A percentile compares a stretch with the other conserved stretches of the same genome.
Conservation (phyloP, 2,797 vertebrate species). For the Crenichthys baileyi region DNA sequence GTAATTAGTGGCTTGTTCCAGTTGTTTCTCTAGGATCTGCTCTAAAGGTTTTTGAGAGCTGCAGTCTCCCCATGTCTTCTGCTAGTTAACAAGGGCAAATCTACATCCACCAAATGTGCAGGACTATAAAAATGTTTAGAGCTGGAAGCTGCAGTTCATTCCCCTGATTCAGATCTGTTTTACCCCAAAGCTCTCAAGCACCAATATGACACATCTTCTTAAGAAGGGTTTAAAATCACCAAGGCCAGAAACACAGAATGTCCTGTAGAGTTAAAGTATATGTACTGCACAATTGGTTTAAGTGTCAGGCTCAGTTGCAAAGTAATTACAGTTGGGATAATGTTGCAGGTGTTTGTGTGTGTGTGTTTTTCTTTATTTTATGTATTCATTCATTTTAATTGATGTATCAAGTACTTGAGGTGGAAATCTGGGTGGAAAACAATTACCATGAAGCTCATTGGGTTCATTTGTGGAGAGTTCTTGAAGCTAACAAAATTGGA, state of each 20-base stretch:
- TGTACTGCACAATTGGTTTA: too few species aligned
- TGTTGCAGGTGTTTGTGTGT: too few species aligned
- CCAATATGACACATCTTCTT: slow-evolving; percentile 46
- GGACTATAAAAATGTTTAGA: slow-evolving; percentile 16
- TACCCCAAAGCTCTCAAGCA: slow-evolving; percentile 33
- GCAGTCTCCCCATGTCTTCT: slow-evolving; percentile 21
- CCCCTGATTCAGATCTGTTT: slow-evolving; percentile 43
- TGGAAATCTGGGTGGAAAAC: too few species aligned
- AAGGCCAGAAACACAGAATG: background rate
- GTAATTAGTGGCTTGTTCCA: slow-evolving; percentile 53
- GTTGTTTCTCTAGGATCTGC: slow-evolving; percentile 16
- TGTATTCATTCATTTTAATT: too few species aligned
- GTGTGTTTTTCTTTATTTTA: too few species aligned
- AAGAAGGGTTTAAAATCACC: slow-evolving; percentile 19
- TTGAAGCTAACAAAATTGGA: too few species aligned
- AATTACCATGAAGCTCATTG: too few species aligned
- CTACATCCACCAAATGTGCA: slow-evolving; percentile 19
- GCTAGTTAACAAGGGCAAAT: slow-evolving; percentile 25
- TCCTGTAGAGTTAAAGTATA: background rate
- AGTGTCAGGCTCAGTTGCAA: too few species aligned
- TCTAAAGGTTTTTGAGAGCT: slow-evolving; percentile 13
- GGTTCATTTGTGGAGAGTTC: too few species aligned
- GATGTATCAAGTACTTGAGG: too few species aligned
- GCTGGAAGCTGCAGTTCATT: slow-evolving; percentile 26
- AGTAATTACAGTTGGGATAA: too few species aligned